Evolutionary conservation across 1,140 invertebrate species (phyloP).

Genomic region (Adelges cooleyi): DNA sequence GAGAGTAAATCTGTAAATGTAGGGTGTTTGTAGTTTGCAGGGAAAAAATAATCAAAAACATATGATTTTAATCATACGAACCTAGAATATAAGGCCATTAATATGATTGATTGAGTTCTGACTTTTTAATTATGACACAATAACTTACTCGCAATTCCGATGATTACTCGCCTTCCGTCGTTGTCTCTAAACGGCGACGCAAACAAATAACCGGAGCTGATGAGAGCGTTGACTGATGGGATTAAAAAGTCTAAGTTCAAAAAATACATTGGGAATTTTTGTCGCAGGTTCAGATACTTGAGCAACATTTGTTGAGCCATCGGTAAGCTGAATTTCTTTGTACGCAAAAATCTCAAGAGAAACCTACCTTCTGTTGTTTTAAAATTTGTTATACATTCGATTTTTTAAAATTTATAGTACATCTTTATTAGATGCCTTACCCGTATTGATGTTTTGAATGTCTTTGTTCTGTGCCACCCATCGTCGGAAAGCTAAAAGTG

Average conservation of each 20-base stretch:
- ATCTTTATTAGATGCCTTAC: no score
- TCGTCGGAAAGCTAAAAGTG: constrained; percentile 47
- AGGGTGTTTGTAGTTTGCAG: no score
- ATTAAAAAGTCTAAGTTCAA: constrained; percentile 53
- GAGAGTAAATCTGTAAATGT: no score
- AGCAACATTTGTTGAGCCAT: constrained; percentile 65
- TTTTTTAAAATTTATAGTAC: no score
- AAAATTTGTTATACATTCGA: no score
- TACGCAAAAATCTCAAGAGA: constrained; percentile 60
- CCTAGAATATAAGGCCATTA: no score
- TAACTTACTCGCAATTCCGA: constrained; percentile 49
- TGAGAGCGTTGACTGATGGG: constrained; percentile 40
- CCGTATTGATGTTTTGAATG: constrained; percentile 51
- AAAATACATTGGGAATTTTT: constrained; percentile 50
- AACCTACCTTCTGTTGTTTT: constrained; percentile 64
- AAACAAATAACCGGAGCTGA: constrained; percentile 42
- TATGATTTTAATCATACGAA: no score
- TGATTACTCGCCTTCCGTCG: constrained; percentile 55
- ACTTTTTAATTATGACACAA: no score
- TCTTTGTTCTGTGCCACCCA: constrained; percentile 58
- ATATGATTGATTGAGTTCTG: no score
- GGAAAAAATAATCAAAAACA: no score
- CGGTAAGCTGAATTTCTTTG: constrained; percentile 66
- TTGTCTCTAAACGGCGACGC: constrained; percentile 59
- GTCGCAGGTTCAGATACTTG: constrained; percentile 63